Evolutionary conservation across 2,797 vertebrate genomes (phyloP).

Genomic region (Micromesistius poutassou): DNA sequence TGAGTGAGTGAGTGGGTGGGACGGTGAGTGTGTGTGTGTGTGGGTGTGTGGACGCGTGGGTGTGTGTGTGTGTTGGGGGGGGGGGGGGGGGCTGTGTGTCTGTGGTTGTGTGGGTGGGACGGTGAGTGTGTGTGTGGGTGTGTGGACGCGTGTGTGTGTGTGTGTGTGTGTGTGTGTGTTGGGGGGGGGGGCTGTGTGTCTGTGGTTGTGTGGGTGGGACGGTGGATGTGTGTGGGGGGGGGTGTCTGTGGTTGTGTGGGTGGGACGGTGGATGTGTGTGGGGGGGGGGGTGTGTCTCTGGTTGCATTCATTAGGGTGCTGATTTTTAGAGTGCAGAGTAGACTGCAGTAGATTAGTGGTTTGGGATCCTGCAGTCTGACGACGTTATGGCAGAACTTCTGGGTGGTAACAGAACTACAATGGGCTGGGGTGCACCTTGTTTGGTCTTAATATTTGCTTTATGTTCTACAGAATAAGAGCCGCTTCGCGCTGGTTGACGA

Average conservation of each 20-base stretch:
- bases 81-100: slow-evolving; percentile 10
- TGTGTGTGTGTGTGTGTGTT: not conserved
- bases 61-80: slow-evolving; percentile 59
- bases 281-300: slow-evolving; percentile 6
- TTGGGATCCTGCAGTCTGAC: no score
- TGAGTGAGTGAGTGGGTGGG: no score
- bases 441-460: no score
- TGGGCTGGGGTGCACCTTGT: not conserved
- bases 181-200: no score
- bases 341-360: no score
- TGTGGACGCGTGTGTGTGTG: slow-evolving; percentile 39
- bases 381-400: no score
- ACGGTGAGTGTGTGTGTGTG: no score
- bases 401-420: not conserved
- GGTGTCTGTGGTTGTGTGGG: slow-evolving; percentile 62
- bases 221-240: no score
- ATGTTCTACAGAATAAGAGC: not conserved
- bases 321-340: no score
- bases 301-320: no score
- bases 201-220: no score
- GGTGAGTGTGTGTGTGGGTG: slow-evolving; percentile 36
- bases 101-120: slow-evolving; percentile 16
- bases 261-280: no score
- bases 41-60: slow-evolving; percentile 64
- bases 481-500: not conserved